Conservation (phyloP, 2,888 invertebrate genomes). For the Scaptomyza flava region DNA sequence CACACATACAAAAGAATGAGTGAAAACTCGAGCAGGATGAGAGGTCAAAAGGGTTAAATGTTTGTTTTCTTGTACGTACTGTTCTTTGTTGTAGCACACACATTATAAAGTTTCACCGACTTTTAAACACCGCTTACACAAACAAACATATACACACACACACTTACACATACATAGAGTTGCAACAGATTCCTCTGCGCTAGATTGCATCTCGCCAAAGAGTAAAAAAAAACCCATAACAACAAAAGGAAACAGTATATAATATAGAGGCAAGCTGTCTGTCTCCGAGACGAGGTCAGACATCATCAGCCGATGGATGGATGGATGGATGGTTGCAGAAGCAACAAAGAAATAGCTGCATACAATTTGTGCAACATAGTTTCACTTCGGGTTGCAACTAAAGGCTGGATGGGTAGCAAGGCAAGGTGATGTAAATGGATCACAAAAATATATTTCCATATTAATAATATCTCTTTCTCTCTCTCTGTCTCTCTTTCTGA, state of each 20-base stretch:
- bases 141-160: conserved; percentile 44
- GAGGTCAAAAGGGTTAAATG: conserved; percentile 3
- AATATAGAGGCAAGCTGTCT: background rate
- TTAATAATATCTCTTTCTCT: conserved; percentile 24
- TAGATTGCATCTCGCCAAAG: conserved; percentile 52
- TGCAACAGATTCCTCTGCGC: conserved; percentile 49
- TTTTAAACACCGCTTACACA: conserved; percentile 62
- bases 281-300: conserved; percentile 38
- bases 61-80: conserved; percentile 22
- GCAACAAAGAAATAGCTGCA: conserved; percentile 30
- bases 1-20: conserved; percentile 8
- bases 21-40: background rate
- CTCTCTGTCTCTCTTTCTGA: background rate
- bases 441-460: conserved; percentile 34
- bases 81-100: conserved; percentile 61
- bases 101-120: conserved; percentile 73
- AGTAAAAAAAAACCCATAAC: conserved; percentile 24
- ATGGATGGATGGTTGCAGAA: conserved; percentile 11
- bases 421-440: conserved; percentile 2
- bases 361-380: conserved; percentile 42
- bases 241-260: conserved; percentile 21
- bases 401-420: background rate
- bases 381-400: conserved; percentile 26
- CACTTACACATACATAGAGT: conserved; percentile 27
- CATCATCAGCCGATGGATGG: conserved; percentile 29